A percentile compares a stretch with the other conserved stretches of the same genome.
These are phyloP conservation scores for Petrocephalus zakoni DNA, from an alignment of 2,113 vertebrate species.

Conservation along the genomic window DNA sequence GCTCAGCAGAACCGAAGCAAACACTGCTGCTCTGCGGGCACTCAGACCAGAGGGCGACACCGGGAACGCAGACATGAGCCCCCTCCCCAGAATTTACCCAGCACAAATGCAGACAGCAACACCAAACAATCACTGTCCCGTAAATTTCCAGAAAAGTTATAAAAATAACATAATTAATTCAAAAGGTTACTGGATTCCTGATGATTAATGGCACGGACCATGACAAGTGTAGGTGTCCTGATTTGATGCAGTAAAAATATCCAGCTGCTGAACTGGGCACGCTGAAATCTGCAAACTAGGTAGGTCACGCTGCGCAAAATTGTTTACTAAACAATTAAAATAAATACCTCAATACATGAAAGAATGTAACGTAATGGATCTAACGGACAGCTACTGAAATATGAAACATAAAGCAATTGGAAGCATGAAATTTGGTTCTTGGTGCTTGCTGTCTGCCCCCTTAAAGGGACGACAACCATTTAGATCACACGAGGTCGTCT, in stretches of 20 bases:
- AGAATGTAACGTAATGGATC: not conserved
- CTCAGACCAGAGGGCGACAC: not conserved
- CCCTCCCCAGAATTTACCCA: not conserved
- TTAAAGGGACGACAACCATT: not conserved
- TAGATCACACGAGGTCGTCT: not conserved
- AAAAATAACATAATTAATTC: not conserved
- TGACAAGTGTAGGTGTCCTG: not conserved
- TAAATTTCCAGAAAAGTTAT: not conserved
- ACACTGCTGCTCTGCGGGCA: not conserved
- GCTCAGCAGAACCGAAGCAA: not conserved
- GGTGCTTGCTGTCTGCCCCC: not conserved
- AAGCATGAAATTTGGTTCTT: not conserved
- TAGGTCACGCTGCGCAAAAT: not conserved
- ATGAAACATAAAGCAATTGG: not conserved
- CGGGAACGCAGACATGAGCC: not conserved
- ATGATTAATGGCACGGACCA: not conserved
- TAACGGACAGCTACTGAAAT: not conserved
- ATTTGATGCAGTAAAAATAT: slow-evolving; percentile 4
- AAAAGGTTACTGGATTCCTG: not conserved
- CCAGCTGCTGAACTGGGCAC: not conserved
- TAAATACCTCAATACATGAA: not conserved
- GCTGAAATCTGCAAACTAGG: not conserved
- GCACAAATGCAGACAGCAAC: not conserved
- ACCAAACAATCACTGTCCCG: not conserved
- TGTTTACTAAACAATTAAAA: not conserved